Evolutionary conservation across 2,888 invertebrate species (phyloP).

Genomic region (Pomacea canaliculata): DNA sequence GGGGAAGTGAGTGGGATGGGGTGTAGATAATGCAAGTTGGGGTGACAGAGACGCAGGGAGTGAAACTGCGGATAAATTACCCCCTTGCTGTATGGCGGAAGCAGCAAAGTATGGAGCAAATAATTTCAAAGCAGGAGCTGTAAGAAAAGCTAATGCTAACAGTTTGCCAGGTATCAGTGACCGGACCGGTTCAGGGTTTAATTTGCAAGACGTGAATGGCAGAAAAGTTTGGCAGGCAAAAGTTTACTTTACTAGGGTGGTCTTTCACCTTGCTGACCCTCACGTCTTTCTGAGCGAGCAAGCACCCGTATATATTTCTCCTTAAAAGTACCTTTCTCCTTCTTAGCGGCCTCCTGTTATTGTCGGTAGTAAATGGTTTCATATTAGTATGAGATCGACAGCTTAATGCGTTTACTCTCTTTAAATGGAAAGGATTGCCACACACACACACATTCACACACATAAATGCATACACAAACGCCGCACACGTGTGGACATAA

Average conservation of each 20-base stretch:
- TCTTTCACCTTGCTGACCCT: slow-evolving; percentile 4
- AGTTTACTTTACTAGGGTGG: slow-evolving; percentile 14
- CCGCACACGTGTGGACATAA: too few relatives aligned
- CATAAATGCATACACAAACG: too few relatives aligned
- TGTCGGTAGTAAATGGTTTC: slow-evolving; percentile 15
- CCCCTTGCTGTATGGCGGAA: not conserved
- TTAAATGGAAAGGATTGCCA: too few relatives aligned
- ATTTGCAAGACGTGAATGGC: slow-evolving; percentile 19
- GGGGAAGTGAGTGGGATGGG: not conserved
- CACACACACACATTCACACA: not conserved
- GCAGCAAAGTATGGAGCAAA: not conserved
- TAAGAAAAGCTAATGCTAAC: slow-evolving; percentile 16
- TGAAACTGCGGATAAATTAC: not conserved
- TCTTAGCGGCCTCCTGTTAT: not conserved
- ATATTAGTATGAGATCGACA: slow-evolving; percentile 11
- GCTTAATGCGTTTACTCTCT: slow-evolving; percentile 10
- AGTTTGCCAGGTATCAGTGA: slow-evolving; percentile 8
- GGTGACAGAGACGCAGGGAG: not conserved
- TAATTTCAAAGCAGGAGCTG: not conserved
- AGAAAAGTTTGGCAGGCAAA: slow-evolving; percentile 14
- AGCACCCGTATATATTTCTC: slow-evolving; percentile 17
- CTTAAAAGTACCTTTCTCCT: not conserved
- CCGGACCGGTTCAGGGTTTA: slow-evolving; percentile 5
- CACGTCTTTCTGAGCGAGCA: not conserved
- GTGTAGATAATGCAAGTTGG: not conserved